phyloP scores from a whole-genome alignment of 35 echinoderm and acorn worm genomes.

The Holothuria glaberrima region DNA sequence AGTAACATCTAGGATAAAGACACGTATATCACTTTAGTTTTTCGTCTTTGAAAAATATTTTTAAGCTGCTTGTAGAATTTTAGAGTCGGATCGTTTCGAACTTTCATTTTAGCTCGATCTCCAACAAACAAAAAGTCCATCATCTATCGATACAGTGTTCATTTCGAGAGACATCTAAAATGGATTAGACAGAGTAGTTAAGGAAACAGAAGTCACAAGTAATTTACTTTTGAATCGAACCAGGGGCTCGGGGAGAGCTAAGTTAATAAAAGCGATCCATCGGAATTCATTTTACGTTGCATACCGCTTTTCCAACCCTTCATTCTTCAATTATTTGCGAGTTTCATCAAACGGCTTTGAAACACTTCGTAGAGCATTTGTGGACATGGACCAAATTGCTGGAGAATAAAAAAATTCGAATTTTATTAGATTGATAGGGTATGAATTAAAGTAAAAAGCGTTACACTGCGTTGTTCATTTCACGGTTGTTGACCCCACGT shows the following conservation, averaged over 20 bases:
- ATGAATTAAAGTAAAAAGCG: neutral
- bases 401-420: neutral
- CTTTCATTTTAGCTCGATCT: neutral
- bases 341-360: slow-evolving; percentile 20
- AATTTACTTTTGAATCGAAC: slow-evolving; percentile 30
- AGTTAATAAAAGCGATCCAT: slow-evolving; percentile 39
- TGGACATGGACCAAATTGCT: neutral
- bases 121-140: slow-evolving; percentile 34
- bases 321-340: slow-evolving; percentile 30
- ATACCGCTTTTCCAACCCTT: no score
- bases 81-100: no score
- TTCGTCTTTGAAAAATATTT: no score
- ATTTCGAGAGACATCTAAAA: slow-evolving; percentile 20
- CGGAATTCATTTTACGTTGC: slow-evolving; percentile 3
- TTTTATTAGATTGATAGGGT: slow-evolving; percentile 22
- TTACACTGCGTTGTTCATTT: neutral
- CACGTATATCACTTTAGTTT: no score
- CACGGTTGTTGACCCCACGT: slow-evolving; percentile 20
- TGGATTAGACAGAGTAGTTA: slow-evolving; percentile 28
- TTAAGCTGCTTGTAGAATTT: no score
- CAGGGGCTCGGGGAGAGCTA: slow-evolving; percentile 18
- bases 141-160: neutral
- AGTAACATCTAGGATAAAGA: no score
- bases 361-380: neutral
- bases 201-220: slow-evolving; percentile 50